Percentiles rank a stretch among this genome's conserved stretches.
These are phyloP conservation scores for Tinea pellionella DNA, from an alignment of 2,888 invertebrate genomes.

Conservation along the genomic window DNA sequence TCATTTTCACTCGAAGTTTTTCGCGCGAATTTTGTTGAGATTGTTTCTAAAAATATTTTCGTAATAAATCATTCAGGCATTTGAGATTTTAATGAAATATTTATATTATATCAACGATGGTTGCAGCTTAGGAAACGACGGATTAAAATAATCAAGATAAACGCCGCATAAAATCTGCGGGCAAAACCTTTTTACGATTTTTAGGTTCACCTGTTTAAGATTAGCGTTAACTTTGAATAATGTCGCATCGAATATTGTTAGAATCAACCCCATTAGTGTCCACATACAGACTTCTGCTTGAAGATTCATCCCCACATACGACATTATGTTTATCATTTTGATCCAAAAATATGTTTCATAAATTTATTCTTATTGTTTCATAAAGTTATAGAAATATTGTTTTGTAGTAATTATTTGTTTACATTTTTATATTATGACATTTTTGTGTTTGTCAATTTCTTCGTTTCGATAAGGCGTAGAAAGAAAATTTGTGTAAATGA, in stretches of 20 bases:
- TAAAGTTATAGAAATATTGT: neutral
- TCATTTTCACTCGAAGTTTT: too few relatives aligned
- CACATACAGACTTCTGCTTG: conserved; percentile 64
- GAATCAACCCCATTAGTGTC: conserved; percentile 59
- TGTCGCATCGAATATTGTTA: conserved; percentile 65
- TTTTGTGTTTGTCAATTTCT: neutral
- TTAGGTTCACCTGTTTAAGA: conserved; percentile 57
- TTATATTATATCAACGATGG: too few relatives aligned
- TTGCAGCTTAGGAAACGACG: too few relatives aligned
- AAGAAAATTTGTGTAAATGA: neutral
- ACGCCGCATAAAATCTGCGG: too few relatives aligned
- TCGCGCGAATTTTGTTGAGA: too few relatives aligned
- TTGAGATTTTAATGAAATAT: too few relatives aligned
- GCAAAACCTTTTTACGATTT: too few relatives aligned
- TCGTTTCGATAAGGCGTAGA: neutral
- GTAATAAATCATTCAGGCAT: too few relatives aligned
- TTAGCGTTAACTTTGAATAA: conserved; percentile 66
- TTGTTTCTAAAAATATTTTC: too few relatives aligned
- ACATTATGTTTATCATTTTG: conserved; percentile 48
- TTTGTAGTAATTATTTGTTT: neutral
- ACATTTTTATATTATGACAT: neutral
- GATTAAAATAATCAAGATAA: too few relatives aligned
- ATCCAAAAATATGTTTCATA: neutral
- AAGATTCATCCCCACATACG: conserved; percentile 55
- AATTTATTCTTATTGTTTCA: neutral